Base-by-base conservation (phyloP, 1,140 invertebrate species). In the Geopemphigus sp. region DNA sequence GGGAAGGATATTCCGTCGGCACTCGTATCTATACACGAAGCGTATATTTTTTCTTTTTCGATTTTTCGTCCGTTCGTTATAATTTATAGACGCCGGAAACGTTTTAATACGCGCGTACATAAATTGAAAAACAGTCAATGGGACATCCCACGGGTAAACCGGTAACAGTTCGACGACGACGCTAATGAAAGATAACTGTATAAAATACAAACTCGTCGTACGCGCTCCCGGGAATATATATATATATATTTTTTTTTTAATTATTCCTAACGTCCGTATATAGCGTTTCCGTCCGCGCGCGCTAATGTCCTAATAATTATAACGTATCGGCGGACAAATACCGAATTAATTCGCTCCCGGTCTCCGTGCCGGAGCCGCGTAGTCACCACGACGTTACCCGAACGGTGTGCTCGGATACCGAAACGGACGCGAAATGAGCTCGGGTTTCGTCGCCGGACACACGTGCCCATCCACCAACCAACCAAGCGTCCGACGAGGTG, bases 121-220 rank as follows among this genome's bases (percentile, higher is more conserved):
- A 72, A 72, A 72, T 72, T 72, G 47, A 72, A 53, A 72, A 72
- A 12, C 68, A 47, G 68, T 72, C 68, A 72, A 72, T 72, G 68
- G 26, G 68, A 68, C 66, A 68, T 68, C 66, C 66, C 22, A 68
- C 45, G 66, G 45, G 17, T 24, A 54, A 72, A 72, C 68, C 68
- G 50, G 68, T 72, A 72, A 53, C 26, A 54, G 66, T 8, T 50
- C 47, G 68, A 54, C 24, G 24, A 72, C 24, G 47, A 72, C 15
- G 68, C 54, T 54, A 2, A 72, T n/a, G 29, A n/a, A 72, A 68
- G 15, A 72, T 66, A 66, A 66, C 63, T 66, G 45, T 54, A 72
- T 54, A 72, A 53, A 57, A 24, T 22, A 22, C 54, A 50, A 17
- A 39, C 59, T 2, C 26, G 61, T 29, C 14, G 14, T 63, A 63